Conservation (phyloP, 2,797 vertebrate genomes). For the Brotogeris chrysoptera region DNA sequence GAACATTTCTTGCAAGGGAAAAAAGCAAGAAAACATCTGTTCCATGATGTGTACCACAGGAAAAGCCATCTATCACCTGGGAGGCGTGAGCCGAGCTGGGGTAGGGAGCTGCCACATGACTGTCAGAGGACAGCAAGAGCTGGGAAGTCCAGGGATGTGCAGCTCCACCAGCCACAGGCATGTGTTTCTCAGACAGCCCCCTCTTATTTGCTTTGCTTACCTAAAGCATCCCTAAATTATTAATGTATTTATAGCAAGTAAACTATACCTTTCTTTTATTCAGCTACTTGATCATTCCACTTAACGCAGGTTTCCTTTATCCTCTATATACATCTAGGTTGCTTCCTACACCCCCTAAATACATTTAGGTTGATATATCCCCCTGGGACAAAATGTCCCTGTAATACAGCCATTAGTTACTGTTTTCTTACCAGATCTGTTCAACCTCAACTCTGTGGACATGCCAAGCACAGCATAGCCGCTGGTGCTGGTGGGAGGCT, state of each 20-base stretch:
- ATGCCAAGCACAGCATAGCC: fast-evolving
- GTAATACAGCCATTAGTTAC: fast-evolving
- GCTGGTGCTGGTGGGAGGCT: neutral
- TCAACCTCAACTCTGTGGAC: fast-evolving
- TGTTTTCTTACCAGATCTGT: neutral
- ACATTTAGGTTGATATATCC: fast-evolving
- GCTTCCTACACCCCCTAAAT: neutral
- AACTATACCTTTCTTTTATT: neutral
- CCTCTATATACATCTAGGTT: neutral
- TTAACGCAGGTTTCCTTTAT: neutral
- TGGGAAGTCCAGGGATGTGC: neutral
- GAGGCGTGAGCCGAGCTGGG: fast-evolving
- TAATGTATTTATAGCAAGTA: neutral
- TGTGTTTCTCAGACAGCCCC: fast-evolving
- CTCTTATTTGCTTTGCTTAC: neutral
- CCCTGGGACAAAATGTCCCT: neutral
- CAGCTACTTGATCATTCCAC: neutral
- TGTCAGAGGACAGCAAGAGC: neutral
- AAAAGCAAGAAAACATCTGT: neutral
- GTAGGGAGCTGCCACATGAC: neutral
- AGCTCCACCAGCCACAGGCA: neutral
- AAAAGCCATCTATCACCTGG: neutral
- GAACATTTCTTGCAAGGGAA: neutral
- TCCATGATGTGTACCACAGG: fast-evolving
- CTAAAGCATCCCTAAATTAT: neutral